Conservation (phyloP, 1,140 invertebrate species). For the Formica exsecta region DNA sequence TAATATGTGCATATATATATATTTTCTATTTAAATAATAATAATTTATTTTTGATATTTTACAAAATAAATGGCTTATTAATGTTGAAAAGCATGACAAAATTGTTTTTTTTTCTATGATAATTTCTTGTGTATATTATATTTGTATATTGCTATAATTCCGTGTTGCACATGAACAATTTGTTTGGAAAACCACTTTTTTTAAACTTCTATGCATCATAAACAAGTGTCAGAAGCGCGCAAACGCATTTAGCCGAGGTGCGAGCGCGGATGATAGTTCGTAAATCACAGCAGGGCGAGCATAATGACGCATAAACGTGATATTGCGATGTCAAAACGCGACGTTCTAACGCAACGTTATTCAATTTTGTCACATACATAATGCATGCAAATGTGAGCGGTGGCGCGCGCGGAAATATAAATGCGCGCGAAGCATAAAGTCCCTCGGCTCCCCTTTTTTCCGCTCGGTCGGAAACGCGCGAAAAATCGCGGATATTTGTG, state of each 20-base stretch:
- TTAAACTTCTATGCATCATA: neutral
- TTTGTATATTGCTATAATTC: no score
- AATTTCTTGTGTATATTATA: no score
- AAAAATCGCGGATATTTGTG: slow-evolving; percentile 4
- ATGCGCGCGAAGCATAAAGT: slow-evolving; percentile 14
- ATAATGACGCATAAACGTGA: slow-evolving; percentile 50
- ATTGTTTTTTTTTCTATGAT: no score
- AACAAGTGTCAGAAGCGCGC: neutral
- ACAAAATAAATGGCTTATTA: neutral
- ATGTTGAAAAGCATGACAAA: no score
- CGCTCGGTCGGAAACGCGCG: neutral
- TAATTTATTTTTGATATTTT: neutral
- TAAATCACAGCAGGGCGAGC: slow-evolving; percentile 8
- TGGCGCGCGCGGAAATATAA: neutral
- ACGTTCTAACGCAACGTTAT: slow-evolving; percentile 17
- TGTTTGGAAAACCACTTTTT: neutral
- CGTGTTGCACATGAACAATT: neutral
- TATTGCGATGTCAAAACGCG: slow-evolving; percentile 28
- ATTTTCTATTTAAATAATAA: slow-evolving; percentile 13
- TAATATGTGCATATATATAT: no score
- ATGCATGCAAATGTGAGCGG: slow-evolving; percentile 19
- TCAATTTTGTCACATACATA: slow-evolving; percentile 42
- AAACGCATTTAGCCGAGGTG: neutral
- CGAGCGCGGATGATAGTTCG: neutral
- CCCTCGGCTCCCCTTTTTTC: neutral